phyloP scores from a whole-genome alignment of 2,888 invertebrate species.

The Lithophane leautieri region DNA sequence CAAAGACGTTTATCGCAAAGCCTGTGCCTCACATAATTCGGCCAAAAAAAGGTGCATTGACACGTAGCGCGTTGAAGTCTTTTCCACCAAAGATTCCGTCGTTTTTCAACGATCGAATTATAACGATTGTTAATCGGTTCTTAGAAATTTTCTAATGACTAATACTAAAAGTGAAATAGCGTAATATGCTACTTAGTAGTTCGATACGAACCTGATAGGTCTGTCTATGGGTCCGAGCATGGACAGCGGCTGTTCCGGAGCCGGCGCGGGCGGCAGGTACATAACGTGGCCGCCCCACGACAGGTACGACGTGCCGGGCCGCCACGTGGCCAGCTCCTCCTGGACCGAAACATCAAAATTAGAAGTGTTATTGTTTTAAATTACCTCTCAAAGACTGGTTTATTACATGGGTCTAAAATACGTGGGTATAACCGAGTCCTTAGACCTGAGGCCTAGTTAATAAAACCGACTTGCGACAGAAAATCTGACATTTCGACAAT shows the following conservation, averaged over 20 bases:
- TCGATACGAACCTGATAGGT: constrained; percentile 81
- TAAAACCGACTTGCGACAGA: not conserved
- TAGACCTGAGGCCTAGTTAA: not conserved
- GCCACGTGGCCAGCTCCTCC: constrained; percentile 81
- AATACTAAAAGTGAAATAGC: not conserved
- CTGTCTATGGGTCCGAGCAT: constrained; percentile 82
- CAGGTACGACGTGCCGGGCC: constrained; percentile 87
- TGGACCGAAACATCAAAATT: constrained; percentile 33
- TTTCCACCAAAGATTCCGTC: not conserved
- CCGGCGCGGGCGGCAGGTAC: constrained; percentile 92
- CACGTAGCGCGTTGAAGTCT: constrained; percentile 30
- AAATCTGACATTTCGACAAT: not conserved
- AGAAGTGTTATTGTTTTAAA: too few species aligned
- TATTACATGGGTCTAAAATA: not conserved
- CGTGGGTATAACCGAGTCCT: not conserved
- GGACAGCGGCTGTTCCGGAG: constrained; percentile 83
- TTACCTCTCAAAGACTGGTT: not conserved
- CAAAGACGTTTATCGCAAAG: not conserved
- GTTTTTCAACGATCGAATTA: not conserved
- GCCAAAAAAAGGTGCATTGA: not conserved
- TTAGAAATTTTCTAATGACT: not conserved
- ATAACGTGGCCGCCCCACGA: constrained; percentile 94
- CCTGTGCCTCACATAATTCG: not conserved
- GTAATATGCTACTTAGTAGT: not conserved
- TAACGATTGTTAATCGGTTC: not conserved